Percentiles rank a stretch among this genome's conserved stretches.
phyloP scores from a whole-genome alignment of 2,797 vertebrate genomes.

The Amazona finschi region DNA sequence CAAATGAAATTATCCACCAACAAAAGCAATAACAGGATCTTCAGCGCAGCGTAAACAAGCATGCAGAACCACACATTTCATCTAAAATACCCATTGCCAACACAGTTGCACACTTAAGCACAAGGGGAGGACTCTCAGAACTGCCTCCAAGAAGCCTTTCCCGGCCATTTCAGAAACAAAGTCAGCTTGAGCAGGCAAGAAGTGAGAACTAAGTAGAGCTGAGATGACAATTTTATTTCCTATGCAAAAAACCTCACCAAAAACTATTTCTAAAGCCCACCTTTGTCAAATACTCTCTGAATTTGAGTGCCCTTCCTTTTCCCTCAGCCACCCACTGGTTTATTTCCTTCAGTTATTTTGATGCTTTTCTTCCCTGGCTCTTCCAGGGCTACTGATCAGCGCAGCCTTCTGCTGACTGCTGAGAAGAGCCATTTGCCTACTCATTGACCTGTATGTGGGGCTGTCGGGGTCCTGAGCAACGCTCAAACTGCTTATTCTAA shows the following conservation, averaged over 20 bases:
- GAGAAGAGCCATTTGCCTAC: background rate
- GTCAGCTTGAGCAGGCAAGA: background rate
- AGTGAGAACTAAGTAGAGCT: background rate
- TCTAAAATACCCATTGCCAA: background rate
- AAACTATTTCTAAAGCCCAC: background rate
- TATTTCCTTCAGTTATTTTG: background rate
- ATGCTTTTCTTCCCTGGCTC: background rate
- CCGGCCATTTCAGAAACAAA: background rate
- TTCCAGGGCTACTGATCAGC: background rate
- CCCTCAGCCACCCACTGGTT: background rate
- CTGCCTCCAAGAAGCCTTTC: background rate
- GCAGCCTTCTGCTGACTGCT: background rate
- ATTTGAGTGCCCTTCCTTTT: background rate
- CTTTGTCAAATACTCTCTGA: background rate
- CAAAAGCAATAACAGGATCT: constrained; percentile 37
- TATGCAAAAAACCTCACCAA: background rate
- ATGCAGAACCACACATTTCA: background rate
- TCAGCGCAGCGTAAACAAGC: constrained; percentile 42
- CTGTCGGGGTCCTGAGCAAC: background rate
- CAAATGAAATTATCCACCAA: constrained; percentile 49
- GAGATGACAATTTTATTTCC: background rate
- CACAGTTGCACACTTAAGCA: constrained; percentile 8
- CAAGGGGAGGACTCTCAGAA: background rate
- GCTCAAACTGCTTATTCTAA: background rate
- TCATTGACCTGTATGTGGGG: rapidly evolving